A percentile compares a stretch with the other conserved stretches of the same genome.
Conservation (phyloP, 2,797 vertebrate genomes). For the Balearica regulorum region DNA sequence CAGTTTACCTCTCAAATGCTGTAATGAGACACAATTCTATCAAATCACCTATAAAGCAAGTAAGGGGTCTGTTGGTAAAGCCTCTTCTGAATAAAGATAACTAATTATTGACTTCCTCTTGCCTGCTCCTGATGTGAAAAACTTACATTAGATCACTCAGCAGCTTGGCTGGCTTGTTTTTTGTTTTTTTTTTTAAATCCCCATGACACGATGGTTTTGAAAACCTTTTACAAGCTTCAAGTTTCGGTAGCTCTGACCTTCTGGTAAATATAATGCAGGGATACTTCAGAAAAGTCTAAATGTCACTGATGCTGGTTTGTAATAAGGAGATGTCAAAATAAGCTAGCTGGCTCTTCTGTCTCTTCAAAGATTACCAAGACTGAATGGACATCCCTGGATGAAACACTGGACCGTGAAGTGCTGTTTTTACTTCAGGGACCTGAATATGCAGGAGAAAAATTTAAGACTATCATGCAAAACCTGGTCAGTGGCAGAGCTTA, state of each 20-base stretch:
- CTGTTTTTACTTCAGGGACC: slow-evolving; percentile 80
- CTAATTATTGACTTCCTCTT: background rate
- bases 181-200: background rate
- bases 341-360: background rate
- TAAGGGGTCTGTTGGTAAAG: background rate
- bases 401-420: slow-evolving; percentile 81
- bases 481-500: slow-evolving; percentile 72
- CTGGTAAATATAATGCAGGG: background rate
- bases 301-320: slow-evolving; percentile 6
- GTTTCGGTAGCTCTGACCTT: background rate
- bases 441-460: slow-evolving; percentile 75
- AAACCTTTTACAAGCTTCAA: background rate
- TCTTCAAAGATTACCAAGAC: background rate
- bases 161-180: background rate
- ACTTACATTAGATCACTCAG: background rate
- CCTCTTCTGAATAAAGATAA: background rate
- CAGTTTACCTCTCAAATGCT: background rate
- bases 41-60: background rate
- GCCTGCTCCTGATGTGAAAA: background rate
- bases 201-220: background rate
- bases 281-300: background rate
- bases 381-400: slow-evolving; percentile 67
- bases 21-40: background rate
- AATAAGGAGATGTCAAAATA: background rate
- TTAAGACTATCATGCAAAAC: slow-evolving; percentile 72